These are phyloP conservation scores for Gymnopithys bicolor DNA, from an alignment of 2,797 vertebrate species.

Conservation along the genomic window DNA sequence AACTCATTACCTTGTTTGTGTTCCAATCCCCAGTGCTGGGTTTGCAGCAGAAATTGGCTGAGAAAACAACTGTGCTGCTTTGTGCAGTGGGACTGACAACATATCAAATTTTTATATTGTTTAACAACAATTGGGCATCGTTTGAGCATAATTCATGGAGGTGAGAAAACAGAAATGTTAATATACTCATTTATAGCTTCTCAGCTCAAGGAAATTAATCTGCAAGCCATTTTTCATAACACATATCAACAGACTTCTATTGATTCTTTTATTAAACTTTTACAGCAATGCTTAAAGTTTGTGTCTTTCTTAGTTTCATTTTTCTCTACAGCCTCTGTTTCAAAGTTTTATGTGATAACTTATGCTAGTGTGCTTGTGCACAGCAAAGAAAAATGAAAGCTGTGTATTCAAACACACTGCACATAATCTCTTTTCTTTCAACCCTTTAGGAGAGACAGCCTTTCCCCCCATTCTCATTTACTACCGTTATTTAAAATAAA, in stretches of 20 bases:
- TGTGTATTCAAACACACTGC: neutral
- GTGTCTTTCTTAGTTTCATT: conserved; percentile 44
- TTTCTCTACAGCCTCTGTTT: conserved; percentile 52
- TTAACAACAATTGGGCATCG: conserved; percentile 62
- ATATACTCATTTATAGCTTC: conserved; percentile 55
- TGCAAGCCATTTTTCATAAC: conserved; percentile 60
- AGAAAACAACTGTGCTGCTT: conserved; percentile 49
- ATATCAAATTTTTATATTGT: conserved; percentile 58
- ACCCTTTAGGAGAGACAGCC: neutral
- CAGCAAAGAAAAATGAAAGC: neutral
- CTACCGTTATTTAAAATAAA: neutral
- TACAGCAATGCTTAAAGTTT: conserved; percentile 34
- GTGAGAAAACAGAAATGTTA: conserved; percentile 67
- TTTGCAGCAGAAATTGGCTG: conserved; percentile 58
- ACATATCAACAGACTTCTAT: conserved; percentile 45
- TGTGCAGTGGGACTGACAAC: conserved; percentile 62
- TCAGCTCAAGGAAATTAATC: conserved; percentile 67
- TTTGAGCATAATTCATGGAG: conserved; percentile 58
- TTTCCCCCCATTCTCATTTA: neutral
- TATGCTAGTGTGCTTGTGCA: neutral
- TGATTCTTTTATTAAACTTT: conserved; percentile 59
- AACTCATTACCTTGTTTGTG: conserved; percentile 65
- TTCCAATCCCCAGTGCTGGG: conserved; percentile 53
- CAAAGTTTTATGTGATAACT: conserved; percentile 42
- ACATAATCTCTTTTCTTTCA: neutral